Evolutionary conservation across 2,113 vertebrate genomes (phyloP).

Genomic region (Perca flavescens): DNA sequence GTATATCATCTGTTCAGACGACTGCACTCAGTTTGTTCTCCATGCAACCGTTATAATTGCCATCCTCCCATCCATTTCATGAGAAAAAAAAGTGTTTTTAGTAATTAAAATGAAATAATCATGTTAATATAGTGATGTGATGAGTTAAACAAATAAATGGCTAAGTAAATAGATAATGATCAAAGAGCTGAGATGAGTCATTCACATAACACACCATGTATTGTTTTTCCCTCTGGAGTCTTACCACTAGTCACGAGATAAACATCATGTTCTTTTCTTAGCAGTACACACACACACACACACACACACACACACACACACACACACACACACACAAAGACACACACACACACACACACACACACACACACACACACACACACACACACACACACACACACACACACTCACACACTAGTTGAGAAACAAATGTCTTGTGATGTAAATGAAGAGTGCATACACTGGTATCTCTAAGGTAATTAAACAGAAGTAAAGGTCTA

Average conservation of each 20-base stretch:
- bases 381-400: slow-evolving; percentile 32
- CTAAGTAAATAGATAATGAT: slow-evolving; percentile 34
- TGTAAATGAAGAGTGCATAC: slow-evolving; percentile 71
- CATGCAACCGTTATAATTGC: background rate
- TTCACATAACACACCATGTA: slow-evolving; percentile 12
- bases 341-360: slow-evolving; percentile 27
- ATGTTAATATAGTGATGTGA: slow-evolving; percentile 16
- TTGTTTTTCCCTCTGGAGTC: slow-evolving; percentile 45
- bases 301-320: slow-evolving; percentile 14
- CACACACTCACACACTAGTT: slow-evolving; percentile 46
- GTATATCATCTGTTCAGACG: slow-evolving; percentile 49
- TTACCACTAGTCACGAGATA: slow-evolving; percentile 68
- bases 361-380: slow-evolving; percentile 23
- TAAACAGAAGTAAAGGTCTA: slow-evolving; percentile 79
- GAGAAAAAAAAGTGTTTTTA: background rate
- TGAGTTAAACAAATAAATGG: slow-evolving; percentile 21
- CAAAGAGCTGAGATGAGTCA: slow-evolving; percentile 34
- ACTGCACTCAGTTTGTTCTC: slow-evolving; percentile 22
- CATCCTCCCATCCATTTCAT: background rate
- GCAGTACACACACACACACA: slow-evolving; percentile 29
- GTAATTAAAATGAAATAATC: background rate
- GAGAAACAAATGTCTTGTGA: slow-evolving; percentile 69
- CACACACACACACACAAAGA: slow-evolving; percentile 18
- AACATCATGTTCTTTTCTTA: slow-evolving; percentile 64
- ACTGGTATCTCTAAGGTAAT: slow-evolving; percentile 78